Conservation (phyloP, 30 jellyfish, hydroid and myxozoan species). For the Hydractinia symbiolongicarpus region DNA sequence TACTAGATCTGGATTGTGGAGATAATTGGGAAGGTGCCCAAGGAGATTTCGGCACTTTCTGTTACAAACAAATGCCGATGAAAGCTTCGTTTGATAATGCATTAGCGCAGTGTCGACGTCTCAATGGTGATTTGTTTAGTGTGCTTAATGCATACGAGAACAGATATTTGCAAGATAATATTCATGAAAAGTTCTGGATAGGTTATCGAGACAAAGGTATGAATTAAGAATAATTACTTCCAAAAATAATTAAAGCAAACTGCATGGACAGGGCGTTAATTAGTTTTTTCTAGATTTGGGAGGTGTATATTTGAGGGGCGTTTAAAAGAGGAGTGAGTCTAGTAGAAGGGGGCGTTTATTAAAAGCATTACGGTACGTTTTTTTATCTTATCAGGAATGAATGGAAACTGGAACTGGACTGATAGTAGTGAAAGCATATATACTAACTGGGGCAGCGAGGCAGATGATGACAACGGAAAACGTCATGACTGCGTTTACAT, state of each 20-base stretch:
- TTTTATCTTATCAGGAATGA: conserved; percentile 39
- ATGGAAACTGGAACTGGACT: conserved; percentile 96
- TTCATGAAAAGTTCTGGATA: conserved; percentile 86
- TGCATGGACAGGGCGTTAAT: background rate
- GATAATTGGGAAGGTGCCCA: conserved; percentile 99
- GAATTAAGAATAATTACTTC: background rate
- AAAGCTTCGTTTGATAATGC: conserved; percentile 88
- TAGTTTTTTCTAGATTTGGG: no score
- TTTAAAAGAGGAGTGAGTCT: no score
- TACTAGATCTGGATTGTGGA: conserved; percentile 81
- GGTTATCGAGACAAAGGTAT: conserved; percentile 84
- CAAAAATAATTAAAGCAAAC: no score
- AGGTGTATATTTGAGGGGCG: no score
- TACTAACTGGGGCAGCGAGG: conserved; percentile 92
- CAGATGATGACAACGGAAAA: conserved; percentile 62
- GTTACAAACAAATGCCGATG: conserved; percentile 77
- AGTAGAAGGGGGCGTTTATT: no score
- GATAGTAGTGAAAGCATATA: conserved; percentile 73
- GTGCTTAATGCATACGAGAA: conserved; percentile 88
- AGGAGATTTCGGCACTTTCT: conserved; percentile 96
- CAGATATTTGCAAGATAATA: conserved; percentile 77
- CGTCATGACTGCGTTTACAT: conserved; percentile 79
- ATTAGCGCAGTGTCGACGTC: conserved; percentile 62
- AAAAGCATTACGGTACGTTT: no score
- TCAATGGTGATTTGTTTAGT: conserved; percentile 74